These are phyloP conservation scores for Mohoua ochrocephala DNA, from an alignment of 2,113 vertebrate species.

Conservation along the genomic window DNA sequence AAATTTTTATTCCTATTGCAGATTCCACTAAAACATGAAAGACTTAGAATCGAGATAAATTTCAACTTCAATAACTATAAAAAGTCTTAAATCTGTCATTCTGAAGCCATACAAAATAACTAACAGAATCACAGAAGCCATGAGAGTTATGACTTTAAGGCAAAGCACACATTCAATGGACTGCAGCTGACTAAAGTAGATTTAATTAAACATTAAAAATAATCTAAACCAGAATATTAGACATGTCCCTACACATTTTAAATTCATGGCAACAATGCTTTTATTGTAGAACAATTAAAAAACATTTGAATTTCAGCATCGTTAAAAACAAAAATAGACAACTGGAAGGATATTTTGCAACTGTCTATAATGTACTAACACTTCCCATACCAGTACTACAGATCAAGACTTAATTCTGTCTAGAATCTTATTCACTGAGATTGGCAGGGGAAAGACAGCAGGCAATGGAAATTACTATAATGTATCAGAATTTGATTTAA, in stretches of 20 bases:
- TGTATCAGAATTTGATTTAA: background rate
- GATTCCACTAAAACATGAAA: background rate
- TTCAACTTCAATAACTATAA: background rate
- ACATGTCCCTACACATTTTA: background rate
- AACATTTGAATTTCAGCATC: background rate
- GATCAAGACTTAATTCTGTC: background rate
- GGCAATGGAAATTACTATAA: background rate
- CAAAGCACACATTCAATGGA: background rate
- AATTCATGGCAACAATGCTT: background rate
- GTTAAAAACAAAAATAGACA: background rate
- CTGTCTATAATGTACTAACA: background rate
- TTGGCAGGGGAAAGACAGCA: background rate
- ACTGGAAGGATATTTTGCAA: background rate
- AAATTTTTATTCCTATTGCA: background rate
- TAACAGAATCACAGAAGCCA: background rate
- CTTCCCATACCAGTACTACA: background rate
- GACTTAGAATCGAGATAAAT: background rate
- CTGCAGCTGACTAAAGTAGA: background rate
- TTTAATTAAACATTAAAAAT: background rate
- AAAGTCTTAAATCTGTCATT: background rate
- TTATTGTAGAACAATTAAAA: background rate
- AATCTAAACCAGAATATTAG: background rate
- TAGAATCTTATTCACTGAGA: background rate
- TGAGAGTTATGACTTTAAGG: background rate
- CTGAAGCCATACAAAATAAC: background rate